A percentile compares a stretch with the other conserved stretches of the same genome.
These are phyloP conservation scores for Caranx melampygus DNA, from an alignment of 2,113 vertebrate species.

Conservation along the genomic window DNA sequence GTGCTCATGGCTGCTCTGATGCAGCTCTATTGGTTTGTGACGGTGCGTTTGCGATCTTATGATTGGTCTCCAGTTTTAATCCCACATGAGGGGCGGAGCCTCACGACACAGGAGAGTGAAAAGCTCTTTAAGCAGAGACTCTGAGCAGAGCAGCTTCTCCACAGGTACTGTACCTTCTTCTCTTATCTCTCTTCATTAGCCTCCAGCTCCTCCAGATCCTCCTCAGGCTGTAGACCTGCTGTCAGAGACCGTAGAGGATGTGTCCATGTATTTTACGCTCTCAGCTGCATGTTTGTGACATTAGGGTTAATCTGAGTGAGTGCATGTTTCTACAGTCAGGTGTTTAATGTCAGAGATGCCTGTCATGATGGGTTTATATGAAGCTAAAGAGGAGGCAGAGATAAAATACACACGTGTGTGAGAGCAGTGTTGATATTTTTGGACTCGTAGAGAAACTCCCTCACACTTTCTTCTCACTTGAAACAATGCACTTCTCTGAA, in stretches of 20 bases:
- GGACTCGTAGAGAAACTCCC: too few relatives aligned
- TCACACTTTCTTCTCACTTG: too few relatives aligned
- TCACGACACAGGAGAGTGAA: conserved; percentile 39
- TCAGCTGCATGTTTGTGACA: not conserved
- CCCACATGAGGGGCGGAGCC: conserved; percentile 58
- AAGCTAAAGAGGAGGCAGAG: too few relatives aligned
- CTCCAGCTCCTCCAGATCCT: not conserved
- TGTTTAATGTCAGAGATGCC: too few relatives aligned
- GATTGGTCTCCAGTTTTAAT: conserved; percentile 73
- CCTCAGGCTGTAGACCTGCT: not conserved
- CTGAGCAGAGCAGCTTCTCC: conserved; percentile 60
- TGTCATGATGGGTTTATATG: too few relatives aligned
- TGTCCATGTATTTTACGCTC: not conserved
- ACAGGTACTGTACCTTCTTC: conserved; percentile 70
- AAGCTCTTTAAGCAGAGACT: conserved; percentile 53
- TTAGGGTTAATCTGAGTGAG: not conserved
- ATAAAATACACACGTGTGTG: too few relatives aligned
- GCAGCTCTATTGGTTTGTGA: conserved; percentile 58
- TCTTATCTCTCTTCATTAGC: conserved; percentile 8
- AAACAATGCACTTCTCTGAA: too few relatives aligned
- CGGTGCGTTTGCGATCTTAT: conserved; percentile 9
- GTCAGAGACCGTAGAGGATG: not conserved
- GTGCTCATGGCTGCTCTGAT: conserved; percentile 20
- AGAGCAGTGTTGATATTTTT: too few relatives aligned
- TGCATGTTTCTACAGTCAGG: not conserved